Base-by-base conservation (phyloP, 2,797 vertebrate species). In the Streptopelia turtur region DNA sequence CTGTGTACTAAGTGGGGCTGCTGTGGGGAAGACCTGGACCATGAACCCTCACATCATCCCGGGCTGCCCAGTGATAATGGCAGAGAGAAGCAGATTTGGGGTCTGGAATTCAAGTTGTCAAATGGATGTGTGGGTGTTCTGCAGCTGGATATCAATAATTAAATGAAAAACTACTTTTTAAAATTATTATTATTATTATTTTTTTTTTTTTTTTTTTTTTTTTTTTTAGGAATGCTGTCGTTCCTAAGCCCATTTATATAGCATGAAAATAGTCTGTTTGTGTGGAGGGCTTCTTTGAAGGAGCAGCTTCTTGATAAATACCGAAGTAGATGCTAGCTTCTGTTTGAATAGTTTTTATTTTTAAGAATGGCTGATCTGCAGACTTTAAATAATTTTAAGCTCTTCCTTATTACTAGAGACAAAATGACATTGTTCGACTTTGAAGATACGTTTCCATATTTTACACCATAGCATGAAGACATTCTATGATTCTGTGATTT, bases 51-150 rank as follows among this genome's bases (percentile, higher is more conserved):
- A 9, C 4, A 18, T 65, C 50, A 31, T 27, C 16, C 52, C n/a
- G 65, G 24, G 17, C 16, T 75, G 31, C 22, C 8, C 0, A 0
- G 10, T 71, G 22, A 13, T 14, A 55, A 61, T 11, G 31, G 15
- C 23, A 89, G 43, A 85, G 30, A 39, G 41, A 56, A 77, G 10
- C 17, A 45, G 41, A 74, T 39, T 27, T 16, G 3, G 4, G 4
- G 3, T 35, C 68, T 59, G 30, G 28, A 78, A 81, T 37, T 35
- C 15, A 28, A n/a, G 30, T 14, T 17, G 21, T 49, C 28, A 86
- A 55, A 60, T 15, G 37, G 22, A 6, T 43, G 16, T 64, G 64
- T 15, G 37, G 16, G 7, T 43, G 16, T 64, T 78, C 37, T 83
- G 56, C 22, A 57, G 24, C 69, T 74, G 23, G 8, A 13, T 74